phyloP scores from a whole-genome alignment of 2,113 vertebrate genomes.

The Choloepus hoffmanni region DNA sequence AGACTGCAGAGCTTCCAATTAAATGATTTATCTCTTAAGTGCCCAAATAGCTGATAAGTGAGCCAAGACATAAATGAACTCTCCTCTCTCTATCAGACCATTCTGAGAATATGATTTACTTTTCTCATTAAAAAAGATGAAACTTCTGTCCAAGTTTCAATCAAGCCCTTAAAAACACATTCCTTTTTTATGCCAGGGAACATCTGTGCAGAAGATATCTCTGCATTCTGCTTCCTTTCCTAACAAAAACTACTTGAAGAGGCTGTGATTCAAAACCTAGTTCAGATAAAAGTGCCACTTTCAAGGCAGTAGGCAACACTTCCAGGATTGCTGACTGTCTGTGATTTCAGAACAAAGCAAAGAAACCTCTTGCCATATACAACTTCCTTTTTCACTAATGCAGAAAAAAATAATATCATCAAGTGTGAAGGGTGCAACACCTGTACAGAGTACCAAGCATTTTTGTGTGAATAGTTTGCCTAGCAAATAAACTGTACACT shows the following conservation, averaged over 20 bases:
- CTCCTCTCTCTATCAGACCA: background rate
- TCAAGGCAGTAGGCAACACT: background rate
- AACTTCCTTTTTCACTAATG: background rate
- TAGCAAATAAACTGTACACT: background rate
- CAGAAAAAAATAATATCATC: background rate
- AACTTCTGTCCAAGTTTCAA: slow-evolving; percentile 36
- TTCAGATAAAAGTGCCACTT: background rate
- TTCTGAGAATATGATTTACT: slow-evolving; percentile 31
- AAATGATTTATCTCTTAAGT: background rate
- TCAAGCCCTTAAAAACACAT: background rate
- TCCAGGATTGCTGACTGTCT: background rate
- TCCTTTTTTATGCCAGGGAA: background rate
- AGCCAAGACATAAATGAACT: background rate
- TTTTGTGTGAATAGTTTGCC: background rate
- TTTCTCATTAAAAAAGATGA: slow-evolving; percentile 46
- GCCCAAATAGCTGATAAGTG: background rate
- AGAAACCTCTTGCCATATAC: background rate
- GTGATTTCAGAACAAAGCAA: slow-evolving; percentile 31
- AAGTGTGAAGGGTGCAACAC: background rate
- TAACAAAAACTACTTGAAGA: background rate
- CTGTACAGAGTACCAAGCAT: background rate
- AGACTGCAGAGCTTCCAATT: background rate
- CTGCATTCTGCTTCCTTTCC: background rate
- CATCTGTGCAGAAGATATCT: background rate
- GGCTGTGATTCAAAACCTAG: background rate